Evolutionary conservation across 2,888 invertebrate genomes (phyloP), one percentile per base, ranked within the genome.

Genomic region (Pristionchus mayeri): DNA sequence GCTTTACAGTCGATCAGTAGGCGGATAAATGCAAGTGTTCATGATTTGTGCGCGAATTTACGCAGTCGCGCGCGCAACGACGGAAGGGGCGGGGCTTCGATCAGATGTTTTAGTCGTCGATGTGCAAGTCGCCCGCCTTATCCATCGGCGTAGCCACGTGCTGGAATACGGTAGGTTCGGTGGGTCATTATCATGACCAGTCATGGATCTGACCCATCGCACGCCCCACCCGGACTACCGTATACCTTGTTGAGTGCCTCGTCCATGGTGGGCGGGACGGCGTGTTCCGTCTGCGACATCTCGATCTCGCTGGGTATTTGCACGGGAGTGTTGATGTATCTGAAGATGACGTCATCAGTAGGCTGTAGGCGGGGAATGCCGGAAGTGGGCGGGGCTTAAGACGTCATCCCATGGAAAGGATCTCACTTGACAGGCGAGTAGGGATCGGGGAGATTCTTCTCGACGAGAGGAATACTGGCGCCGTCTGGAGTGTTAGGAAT

Each of bases 41-140:
- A 40, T 71, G 37, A n/a, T 71, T 71, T 40, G 67, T 71, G 67
- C 67, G 67, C 67, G 67, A n/a, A 63, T 16, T 63, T 16, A 18
- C 37, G 67, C 34, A 40, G 40, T 71, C 67, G 67, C 67, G 67
- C 67, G 67, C 67, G 67, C 37, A 71, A 71, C 67, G 67, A 9
- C 40, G 67, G n/a, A 40, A 40, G 40, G 37, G 67, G 67, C n/a
- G 37, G 40, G 18, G 67, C 21, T 27, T 40, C 18, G 16, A 24
- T 67, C 67, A 71, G 67, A 71, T 71, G n/a, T 71, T 71, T 37
- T 71, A 71, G 67, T 71, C 67, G 67, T 71, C 67, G n/a, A 71
- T 37, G 67, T 71, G 67, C 67, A 71, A n/a, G n/a, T 71, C 67
- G n/a, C 40, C 40, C 67, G 27, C 67, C n/a, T 71, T 71, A 37